A percentile compares a stretch with the other conserved stretches of the same genome.
Conservation (phyloP, 2,888 invertebrate genomes). For the Aproaerema taeniolella region DNA sequence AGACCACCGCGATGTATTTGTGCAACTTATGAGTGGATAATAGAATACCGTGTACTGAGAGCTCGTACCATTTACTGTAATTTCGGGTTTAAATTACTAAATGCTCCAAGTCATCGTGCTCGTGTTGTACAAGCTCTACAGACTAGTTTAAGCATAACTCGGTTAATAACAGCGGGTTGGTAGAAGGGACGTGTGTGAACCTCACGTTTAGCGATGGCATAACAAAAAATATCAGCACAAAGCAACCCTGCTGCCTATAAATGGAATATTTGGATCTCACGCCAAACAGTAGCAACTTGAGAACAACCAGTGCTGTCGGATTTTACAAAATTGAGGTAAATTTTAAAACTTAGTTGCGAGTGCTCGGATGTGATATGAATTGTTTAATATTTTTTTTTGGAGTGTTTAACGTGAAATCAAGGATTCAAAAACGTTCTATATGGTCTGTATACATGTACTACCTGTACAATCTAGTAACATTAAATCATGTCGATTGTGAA, state of each 20-base stretch:
- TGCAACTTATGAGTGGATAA: slow-evolving; percentile 45
- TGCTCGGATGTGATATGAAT: neutral
- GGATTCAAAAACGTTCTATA: no score
- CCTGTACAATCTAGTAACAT: no score
- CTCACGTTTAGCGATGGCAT: slow-evolving; percentile 61
- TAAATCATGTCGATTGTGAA: no score
- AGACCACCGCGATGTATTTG: slow-evolving; percentile 36
- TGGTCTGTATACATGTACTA: no score
- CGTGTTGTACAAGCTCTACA: slow-evolving; percentile 41
- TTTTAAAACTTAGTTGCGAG: slow-evolving; percentile 19
- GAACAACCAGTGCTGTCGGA: slow-evolving; percentile 44
- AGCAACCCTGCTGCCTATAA: slow-evolving; percentile 64
- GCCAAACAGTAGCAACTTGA: slow-evolving; percentile 52
- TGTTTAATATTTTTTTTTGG: no score
- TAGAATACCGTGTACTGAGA: slow-evolving; percentile 18
- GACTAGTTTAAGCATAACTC: slow-evolving; percentile 37
- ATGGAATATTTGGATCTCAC: slow-evolving; percentile 62
- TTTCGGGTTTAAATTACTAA: slow-evolving; percentile 52
- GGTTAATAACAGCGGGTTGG: slow-evolving; percentile 47
- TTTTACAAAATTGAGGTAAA: slow-evolving; percentile 37
- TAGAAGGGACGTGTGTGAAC: slow-evolving; percentile 50
- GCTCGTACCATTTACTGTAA: slow-evolving; percentile 48
- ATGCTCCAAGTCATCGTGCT: slow-evolving; percentile 41
- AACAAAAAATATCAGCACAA: slow-evolving; percentile 62
- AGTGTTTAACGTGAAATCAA: no score